phyloP scores from a whole-genome alignment of 2,113 vertebrate genomes.

The Gymnorhina tibicen region DNA sequence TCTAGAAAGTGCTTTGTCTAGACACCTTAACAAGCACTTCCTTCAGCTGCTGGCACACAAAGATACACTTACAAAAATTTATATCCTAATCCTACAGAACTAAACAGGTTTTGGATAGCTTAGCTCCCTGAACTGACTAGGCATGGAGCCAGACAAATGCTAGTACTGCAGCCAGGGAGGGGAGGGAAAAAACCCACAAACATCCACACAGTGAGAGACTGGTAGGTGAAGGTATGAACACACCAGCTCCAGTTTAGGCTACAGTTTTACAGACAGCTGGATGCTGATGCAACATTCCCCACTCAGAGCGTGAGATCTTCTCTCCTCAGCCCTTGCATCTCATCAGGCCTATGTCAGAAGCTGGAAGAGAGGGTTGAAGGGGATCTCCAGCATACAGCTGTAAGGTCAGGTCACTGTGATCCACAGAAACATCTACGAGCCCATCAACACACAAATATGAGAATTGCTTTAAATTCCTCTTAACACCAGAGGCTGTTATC shows the following conservation, averaged over 20 bases:
- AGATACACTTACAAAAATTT: not conserved
- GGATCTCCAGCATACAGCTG: not conserved
- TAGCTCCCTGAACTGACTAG: not conserved
- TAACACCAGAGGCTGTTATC: not conserved
- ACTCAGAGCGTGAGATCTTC: not conserved
- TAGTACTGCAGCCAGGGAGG: not conserved
- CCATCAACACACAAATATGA: not conserved
- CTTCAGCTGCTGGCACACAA: not conserved
- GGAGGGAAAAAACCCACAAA: not conserved
- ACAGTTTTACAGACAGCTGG: not conserved
- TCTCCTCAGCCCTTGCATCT: not conserved
- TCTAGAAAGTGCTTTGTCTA: slow-evolving; percentile 17
- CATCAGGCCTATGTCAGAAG: not conserved
- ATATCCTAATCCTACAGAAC: not conserved
- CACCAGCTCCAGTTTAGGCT: not conserved
- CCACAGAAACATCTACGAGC: not conserved
- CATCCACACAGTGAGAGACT: not conserved
- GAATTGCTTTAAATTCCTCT: not conserved
- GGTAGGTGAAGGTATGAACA: not conserved
- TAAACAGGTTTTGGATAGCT: not conserved
- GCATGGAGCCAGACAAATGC: not conserved
- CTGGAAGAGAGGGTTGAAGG: not conserved
- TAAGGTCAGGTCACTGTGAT: not conserved
- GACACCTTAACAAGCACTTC: not conserved
- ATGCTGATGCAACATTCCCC: not conserved